phyloP scores from a whole-genome alignment of 1,140 invertebrate genomes.

The Drosophila willistoni region DNA sequence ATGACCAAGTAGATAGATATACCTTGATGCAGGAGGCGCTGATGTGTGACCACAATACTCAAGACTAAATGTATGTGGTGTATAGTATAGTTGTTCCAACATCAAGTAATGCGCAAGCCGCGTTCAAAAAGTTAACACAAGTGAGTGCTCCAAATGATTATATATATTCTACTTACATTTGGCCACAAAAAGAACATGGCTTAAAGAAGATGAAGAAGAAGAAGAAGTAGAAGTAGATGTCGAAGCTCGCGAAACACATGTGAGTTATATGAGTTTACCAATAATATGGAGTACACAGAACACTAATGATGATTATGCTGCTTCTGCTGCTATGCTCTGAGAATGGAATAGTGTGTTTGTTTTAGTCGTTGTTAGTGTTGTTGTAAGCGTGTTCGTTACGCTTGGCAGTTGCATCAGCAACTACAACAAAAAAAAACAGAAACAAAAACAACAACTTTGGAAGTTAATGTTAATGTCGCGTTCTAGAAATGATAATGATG shows the following conservation, averaged over 20 bases:
- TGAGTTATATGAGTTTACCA: conserved; percentile 48
- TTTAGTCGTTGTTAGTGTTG: conserved; percentile 44
- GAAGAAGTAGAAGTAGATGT: conserved; percentile 3
- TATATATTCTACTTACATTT: conserved; percentile 22
- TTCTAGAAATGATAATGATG: conserved; percentile 78
- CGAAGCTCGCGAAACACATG: conserved; percentile 15
- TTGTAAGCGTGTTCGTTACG: conserved; percentile 78
- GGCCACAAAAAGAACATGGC: not conserved
- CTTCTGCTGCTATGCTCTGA: conserved; percentile 20
- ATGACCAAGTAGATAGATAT: conserved; percentile 16
- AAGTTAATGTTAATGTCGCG: conserved; percentile 74
- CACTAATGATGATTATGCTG: conserved; percentile 73
- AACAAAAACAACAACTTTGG: conserved; percentile 27
- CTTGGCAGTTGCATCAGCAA: conserved; percentile 76
- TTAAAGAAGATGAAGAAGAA: not conserved
- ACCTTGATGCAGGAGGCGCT: conserved; percentile 36
- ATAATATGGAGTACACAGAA: conserved; percentile 32
- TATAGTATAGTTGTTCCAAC: not conserved
- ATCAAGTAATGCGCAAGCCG: conserved; percentile 7
- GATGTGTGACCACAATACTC: conserved; percentile 65
- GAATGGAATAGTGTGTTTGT: conserved; percentile 31
- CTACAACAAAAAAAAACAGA: conserved; percentile 15
- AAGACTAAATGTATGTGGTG: conserved; percentile 14
- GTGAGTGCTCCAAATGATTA: conserved; percentile 69
- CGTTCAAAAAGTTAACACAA: conserved; percentile 24